Conservation (phyloP, 2,888 invertebrate genomes). For the Papilio demoleus region DNA sequence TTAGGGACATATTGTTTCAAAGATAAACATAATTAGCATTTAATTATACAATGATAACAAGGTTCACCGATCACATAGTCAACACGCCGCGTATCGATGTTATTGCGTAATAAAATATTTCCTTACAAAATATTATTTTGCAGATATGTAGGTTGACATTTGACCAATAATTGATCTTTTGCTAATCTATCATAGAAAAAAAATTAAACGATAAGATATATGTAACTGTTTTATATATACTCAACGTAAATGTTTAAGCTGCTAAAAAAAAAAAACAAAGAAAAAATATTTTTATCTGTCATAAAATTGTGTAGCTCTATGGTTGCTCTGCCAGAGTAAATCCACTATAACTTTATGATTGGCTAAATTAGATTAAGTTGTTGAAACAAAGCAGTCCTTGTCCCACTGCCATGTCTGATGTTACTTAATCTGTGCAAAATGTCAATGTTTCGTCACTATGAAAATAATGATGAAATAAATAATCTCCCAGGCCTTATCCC, state of each 20-base stretch:
- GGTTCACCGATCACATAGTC: constrained; percentile 24
- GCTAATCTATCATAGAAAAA: constrained; percentile 11
- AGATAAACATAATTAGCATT: constrained; percentile 4
- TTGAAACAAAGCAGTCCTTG: neutral
- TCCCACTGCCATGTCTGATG: neutral
- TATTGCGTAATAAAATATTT: constrained; percentile 33
- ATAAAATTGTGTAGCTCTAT: no score
- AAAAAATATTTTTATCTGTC: no score
- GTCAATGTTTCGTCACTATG: neutral
- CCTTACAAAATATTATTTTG: constrained; percentile 20
- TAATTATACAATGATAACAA: constrained; percentile 7
- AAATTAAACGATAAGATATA: neutral
- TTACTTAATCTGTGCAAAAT: constrained; percentile 8
- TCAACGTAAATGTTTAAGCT: neutral
- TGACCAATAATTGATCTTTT: constrained; percentile 18
- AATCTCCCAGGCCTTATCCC: no score
- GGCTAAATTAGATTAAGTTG: neutral
- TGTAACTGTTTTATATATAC: neutral
- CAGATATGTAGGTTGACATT: constrained; percentile 20
- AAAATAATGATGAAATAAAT: no score
- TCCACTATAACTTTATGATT: neutral
- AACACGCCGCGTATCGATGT: constrained; percentile 21
- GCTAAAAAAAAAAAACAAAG: no score
- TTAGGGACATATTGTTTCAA: neutral
- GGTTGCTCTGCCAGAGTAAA: no score